These are phyloP conservation scores for Serranus cabrilla DNA, from an alignment of 2,797 vertebrate species.

Conservation along the genomic window DNA sequence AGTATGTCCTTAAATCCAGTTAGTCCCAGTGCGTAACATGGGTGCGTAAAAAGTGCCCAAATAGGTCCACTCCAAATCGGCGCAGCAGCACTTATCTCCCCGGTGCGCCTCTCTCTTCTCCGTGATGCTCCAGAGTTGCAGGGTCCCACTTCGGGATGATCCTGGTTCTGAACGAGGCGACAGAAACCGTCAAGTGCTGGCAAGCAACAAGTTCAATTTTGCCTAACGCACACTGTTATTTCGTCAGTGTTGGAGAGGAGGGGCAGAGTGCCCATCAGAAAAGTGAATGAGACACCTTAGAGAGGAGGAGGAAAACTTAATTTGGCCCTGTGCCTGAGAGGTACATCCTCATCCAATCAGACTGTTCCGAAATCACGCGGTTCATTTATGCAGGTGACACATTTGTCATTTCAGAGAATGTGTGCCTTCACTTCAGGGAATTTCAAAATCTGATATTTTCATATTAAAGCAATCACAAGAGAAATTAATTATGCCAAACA, in stretches of 20 bases:
- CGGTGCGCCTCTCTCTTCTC: slow-evolving; percentile 44
- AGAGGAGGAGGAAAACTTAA: slow-evolving; percentile 56
- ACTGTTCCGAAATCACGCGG: background rate
- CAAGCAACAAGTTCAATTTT: slow-evolving; percentile 91
- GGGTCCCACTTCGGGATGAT: slow-evolving; percentile 73
- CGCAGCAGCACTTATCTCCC: slow-evolving; percentile 49
- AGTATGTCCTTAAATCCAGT: slow-evolving; percentile 61
- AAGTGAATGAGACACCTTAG: slow-evolving; percentile 86
- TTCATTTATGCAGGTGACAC: slow-evolving; percentile 31
- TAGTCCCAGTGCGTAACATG: slow-evolving; percentile 69
- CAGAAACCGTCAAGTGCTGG: slow-evolving; percentile 82
- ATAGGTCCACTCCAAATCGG: slow-evolving; percentile 58
- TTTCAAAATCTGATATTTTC: background rate
- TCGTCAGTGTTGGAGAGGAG: slow-evolving; percentile 93
- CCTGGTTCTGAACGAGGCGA: slow-evolving; percentile 76
- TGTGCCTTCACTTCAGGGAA: background rate
- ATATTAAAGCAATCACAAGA: background rate
- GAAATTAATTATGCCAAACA: background rate
- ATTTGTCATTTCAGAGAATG: background rate
- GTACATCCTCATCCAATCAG: slow-evolving; percentile 59
- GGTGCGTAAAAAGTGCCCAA: slow-evolving; percentile 82
- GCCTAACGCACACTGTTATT: slow-evolving; percentile 91
- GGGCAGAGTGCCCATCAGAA: slow-evolving; percentile 86
- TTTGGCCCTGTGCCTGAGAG: slow-evolving; percentile 58
- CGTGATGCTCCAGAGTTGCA: slow-evolving; percentile 64